These are phyloP conservation scores for Periophthalmus magnuspinnatus DNA, from an alignment of 2,797 vertebrate genomes.

Conservation along the genomic window DNA sequence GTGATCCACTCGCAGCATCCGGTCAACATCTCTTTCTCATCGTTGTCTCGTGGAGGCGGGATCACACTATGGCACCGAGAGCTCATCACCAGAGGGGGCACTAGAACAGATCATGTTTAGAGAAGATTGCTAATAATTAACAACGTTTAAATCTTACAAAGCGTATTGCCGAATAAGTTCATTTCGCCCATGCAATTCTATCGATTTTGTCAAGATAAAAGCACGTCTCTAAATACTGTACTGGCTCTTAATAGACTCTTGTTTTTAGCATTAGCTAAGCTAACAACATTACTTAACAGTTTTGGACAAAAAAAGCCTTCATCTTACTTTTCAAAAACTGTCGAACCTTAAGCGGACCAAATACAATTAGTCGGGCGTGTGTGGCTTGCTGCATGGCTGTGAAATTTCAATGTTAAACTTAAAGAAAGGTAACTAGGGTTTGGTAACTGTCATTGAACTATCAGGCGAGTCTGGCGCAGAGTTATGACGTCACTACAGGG, in stretches of 20 bases:
- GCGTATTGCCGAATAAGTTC: background rate
- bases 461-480: conserved; percentile 37
- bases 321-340: conserved; percentile 65
- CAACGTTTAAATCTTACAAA: background rate
- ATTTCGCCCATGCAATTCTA: background rate
- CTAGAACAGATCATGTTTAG: conserved; percentile 15
- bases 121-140: background rate
- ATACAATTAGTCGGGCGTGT: background rate
- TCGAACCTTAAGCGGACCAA: conserved; percentile 29
- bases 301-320: background rate
- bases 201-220: background rate
- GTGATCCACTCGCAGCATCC: conserved; percentile 93
- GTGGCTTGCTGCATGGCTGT: conserved; percentile 55
- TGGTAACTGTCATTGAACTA: conserved; percentile 63
- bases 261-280: conserved; percentile 28
- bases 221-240: conserved; percentile 12
- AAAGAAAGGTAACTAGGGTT: background rate
- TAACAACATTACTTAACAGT: conserved; percentile 12
- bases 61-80: conserved; percentile 71
- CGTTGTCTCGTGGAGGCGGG: conserved; percentile 54
- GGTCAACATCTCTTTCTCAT: conserved; percentile 78
- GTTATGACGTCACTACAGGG: conserved; percentile 51
- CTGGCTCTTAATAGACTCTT: conserved; percentile 31
- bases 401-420: background rate
- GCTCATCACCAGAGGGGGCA: conserved; percentile 21